Percentiles rank a stretch among this genome's conserved stretches.
These are phyloP conservation scores for Hippotragus niger DNA, from an alignment of 2,113 vertebrate genomes.

Conservation along the genomic window DNA sequence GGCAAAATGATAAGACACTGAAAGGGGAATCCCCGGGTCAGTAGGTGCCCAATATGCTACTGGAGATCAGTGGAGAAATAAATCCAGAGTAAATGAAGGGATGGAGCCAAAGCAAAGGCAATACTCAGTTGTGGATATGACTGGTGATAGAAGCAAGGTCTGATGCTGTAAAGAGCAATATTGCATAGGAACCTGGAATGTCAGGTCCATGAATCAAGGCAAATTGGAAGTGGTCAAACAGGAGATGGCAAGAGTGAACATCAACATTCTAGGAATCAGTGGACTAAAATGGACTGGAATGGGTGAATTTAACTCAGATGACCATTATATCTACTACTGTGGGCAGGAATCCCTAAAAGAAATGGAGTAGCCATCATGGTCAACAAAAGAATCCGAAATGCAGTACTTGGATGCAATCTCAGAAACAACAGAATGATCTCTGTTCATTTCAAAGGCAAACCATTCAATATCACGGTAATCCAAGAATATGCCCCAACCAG, in stretches of 20 bases:
- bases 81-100: too few relatives aligned
- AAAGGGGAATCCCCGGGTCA: rapidly evolving
- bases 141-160: not conserved
- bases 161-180: not conserved
- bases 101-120: not conserved
- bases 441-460: not conserved
- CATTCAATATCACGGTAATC: not conserved
- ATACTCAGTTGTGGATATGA: not conserved
- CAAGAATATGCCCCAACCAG: not conserved
- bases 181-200: not conserved
- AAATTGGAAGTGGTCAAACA: not conserved
- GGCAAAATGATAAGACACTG: too few relatives aligned
- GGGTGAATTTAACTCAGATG: not conserved
- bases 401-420: not conserved
- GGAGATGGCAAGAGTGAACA: not conserved
- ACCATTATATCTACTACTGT: not conserved
- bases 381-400: not conserved
- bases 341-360: not conserved
- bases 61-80: too few relatives aligned
- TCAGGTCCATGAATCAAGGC: not conserved
- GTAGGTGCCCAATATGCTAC: too few relatives aligned
- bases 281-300: not conserved
- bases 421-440: not conserved
- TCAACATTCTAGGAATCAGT: not conserved
- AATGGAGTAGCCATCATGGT: not conserved